These are phyloP conservation scores for Gallinago jamesoni DNA, from an alignment of 2,113 vertebrate genomes.

Conservation along the genomic window DNA sequence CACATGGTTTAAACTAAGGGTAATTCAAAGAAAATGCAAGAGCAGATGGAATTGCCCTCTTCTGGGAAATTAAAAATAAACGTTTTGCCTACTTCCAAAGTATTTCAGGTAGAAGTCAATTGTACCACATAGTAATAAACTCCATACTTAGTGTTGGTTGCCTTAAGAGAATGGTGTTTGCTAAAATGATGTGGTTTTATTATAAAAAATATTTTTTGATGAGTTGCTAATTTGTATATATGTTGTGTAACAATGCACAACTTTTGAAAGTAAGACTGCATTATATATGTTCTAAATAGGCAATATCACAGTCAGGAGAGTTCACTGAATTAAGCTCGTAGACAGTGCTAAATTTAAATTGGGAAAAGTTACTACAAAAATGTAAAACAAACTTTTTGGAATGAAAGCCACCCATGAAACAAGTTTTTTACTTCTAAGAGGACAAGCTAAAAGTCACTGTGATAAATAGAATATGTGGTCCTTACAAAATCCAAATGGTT, in stretches of 20 bases:
- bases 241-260: not conserved
- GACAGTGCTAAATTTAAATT: not conserved
- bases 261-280: not conserved
- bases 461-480: not conserved
- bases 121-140: not conserved
- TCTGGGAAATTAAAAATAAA: not conserved
- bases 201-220: not conserved
- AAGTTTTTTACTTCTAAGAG: not conserved
- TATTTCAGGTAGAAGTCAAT: not conserved
- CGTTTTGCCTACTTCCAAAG: not conserved
- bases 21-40: not conserved
- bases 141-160: not conserved
- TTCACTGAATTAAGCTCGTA: not conserved
- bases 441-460: not conserved
- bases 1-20: not conserved
- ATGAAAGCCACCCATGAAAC: not conserved
- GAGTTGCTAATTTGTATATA: not conserved
- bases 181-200: not conserved
- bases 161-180: not conserved
- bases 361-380: not conserved
- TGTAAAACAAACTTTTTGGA: not conserved
- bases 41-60: not conserved
- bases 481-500: not conserved
- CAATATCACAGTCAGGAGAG: not conserved
- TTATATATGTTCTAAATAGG: not conserved